Evolutionary conservation across 2,888 invertebrate species (phyloP), one percentile per base, ranked within the genome.

Genomic region (Monopis laevigella): DNA sequence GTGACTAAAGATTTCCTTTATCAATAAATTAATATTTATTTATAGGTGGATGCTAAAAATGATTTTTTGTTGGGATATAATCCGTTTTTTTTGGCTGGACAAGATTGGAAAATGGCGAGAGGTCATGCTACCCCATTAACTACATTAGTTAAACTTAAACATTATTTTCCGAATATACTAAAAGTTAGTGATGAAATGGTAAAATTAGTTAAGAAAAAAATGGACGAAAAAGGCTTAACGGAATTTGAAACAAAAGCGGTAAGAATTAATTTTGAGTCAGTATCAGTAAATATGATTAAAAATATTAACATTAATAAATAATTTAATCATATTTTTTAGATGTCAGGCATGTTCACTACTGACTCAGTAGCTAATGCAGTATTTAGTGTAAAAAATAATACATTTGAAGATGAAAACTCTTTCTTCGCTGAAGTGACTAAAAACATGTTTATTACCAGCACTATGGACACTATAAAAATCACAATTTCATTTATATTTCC

Each of bases 91-190:
- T 44, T 52, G n/a, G 46, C 39, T 13, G 54, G 52, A 6, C 53
- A 54, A 10, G 51, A 48, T 16, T 62, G 57, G 61, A 62, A 56
- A 46, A 41, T 45, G 45, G 17, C 47, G 42, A 39, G 58, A 46
- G 46, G 46, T 50, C 41, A 48, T 26, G 40, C 40, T 3, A 45
- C 48, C 0, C 56, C 55, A 2, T 53, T 50, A 1, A 40, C 56
- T 26, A 51, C 55, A 10, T 29, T 38, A 10, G 43, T 40, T 11
- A 46, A 46, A 17, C 41, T 52, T 29, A 52, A 48, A 19, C 43
- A 42, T 12, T 43, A 49, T 10, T 43, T 42, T 29, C 48, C 46
- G 11, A 30, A 18, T 21, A 38, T 48, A 2, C 2, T 46, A 26
- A 12, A 28, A 19, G 48, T 48, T 12, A 40, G 42, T n/a, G 45